Conservation (phyloP, 2,113 vertebrate species). For the Cephalopterus ornatus region DNA sequence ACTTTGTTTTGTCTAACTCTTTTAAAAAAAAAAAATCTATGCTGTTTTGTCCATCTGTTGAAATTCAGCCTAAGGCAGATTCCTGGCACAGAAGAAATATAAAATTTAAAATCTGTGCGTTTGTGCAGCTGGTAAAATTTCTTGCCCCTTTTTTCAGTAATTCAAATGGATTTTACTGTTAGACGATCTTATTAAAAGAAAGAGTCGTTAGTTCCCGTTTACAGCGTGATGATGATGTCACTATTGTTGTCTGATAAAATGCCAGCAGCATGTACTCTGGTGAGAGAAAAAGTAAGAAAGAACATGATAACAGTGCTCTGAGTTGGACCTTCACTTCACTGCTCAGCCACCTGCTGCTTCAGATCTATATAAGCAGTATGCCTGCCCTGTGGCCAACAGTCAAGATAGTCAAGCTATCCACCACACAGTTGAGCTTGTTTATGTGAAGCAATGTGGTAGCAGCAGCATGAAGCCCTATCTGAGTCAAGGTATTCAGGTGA, state of each 20-base stretch:
- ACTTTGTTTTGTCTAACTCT: not conserved
- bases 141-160: not conserved
- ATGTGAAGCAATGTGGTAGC: not conserved
- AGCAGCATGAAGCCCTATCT: not conserved
- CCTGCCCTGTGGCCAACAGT: not conserved
- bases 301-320: not conserved
- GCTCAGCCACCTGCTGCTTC: not conserved
- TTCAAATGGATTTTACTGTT: not conserved
- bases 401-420: not conserved
- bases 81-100: not conserved
- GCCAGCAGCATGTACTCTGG: not conserved
- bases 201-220: not conserved
- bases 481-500: not conserved
- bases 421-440: not conserved
- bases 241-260: not conserved
- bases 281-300: not conserved
- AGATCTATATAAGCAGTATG: not conserved
- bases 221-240: not conserved
- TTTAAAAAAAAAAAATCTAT: not conserved
- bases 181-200: not conserved
- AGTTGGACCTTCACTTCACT: not conserved
- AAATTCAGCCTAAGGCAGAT: not conserved
- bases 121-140: not conserved
- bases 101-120: not conserved
- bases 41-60: conserved; percentile 29